These are phyloP conservation scores for Acronicta alni DNA, from an alignment of 2,888 invertebrate genomes.

Conservation along the genomic window DNA sequence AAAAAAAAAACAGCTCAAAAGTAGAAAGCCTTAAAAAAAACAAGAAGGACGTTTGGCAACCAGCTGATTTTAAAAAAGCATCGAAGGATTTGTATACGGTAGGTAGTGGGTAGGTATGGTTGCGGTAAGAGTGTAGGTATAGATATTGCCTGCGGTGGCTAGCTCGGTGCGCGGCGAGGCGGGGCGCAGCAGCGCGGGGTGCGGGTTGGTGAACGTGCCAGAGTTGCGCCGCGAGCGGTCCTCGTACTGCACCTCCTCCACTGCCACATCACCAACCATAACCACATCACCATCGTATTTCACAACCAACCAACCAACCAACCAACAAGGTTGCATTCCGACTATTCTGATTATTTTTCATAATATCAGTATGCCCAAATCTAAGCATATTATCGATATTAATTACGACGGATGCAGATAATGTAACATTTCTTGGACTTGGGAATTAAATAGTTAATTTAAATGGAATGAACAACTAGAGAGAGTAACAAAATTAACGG, in stretches of 20 bases:
- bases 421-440: too few species aligned
- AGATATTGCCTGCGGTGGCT: conserved; percentile 83
- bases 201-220: conserved; percentile 83
- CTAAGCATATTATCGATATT: too few species aligned
- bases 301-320: too few species aligned
- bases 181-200: conserved; percentile 80
- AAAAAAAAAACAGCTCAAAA: conserved; percentile 27
- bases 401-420: too few species aligned
- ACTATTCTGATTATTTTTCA: too few species aligned
- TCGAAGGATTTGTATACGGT: background rate
- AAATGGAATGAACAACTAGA: too few species aligned
- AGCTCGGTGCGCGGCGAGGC: conserved; percentile 83
- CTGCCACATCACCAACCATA: conserved; percentile 31
- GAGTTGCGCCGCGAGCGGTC: conserved; percentile 80
- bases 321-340: too few species aligned
- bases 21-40: conserved; percentile 22
- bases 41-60: conserved; percentile 18
- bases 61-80: conserved; percentile 30
- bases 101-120: too few species aligned
- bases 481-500: too few species aligned
- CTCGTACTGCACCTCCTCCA: conserved; percentile 75
- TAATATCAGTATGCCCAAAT: too few species aligned
- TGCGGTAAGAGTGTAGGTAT: conserved; percentile 16
- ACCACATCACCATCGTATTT: conserved; percentile 4
- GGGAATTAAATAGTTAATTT: too few species aligned